Evolutionary conservation across 2,797 vertebrate species (phyloP), one percentile per base, ranked within the genome.

Genomic region (Margarornis squamiger): DNA sequence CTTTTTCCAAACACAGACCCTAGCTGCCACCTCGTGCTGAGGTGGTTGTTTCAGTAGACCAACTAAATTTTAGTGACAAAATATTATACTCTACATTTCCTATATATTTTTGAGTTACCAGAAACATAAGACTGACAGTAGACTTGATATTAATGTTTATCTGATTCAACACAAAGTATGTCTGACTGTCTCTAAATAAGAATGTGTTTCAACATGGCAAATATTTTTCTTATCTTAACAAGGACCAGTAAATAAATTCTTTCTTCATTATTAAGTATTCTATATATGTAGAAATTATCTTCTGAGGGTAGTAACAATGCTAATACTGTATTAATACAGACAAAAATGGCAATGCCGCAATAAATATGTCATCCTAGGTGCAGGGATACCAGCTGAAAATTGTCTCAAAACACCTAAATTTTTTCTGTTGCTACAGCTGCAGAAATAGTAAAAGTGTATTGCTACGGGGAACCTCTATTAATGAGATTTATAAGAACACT

Each of bases 401-500:
- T 92, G 73, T 96, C 57, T 97, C 71, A 96, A 83, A 97, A 91
- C 71, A 94, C 59, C 78, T 91, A 91, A 90, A 87, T 92, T 93
- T 9, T 94, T 96, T 95, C 83, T 96, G 30, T 68, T 95, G 77
- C 76, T 91, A 75, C 14, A 80, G 67, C 46, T 96, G 72, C 61
- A 97, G 90, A 97, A 97, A 94, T 89, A 97, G 48, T 49, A 66
- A 93, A 95, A 93, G 38, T 38, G 81, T 61, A 59, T 74, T 97
- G 65, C 63, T 93, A 94, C 91, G 32, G 58, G 63, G 51, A 92
- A 92, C 48, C 20, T 95, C 83, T 95, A 48, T 89, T 96, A 96
- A 93, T 84, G 86, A 97, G 94, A 95, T 97, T 97, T 96, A 91
- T 93, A 96, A 88, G 95, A 97, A 88, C 16, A 52, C 32, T 95